Conservation (phyloP, 1,140 invertebrate genomes). For the Cheumatopsyche charites region DNA sequence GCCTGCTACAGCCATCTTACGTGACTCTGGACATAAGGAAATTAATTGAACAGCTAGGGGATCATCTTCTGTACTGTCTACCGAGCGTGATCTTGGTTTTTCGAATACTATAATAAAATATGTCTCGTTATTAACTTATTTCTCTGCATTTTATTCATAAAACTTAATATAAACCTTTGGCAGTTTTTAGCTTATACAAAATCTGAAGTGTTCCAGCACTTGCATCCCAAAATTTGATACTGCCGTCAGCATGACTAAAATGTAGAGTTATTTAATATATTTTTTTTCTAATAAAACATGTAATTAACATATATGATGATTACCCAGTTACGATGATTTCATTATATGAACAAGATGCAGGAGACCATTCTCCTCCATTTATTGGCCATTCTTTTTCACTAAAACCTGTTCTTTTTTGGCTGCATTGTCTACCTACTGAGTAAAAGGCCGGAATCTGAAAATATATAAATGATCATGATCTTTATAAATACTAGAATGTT, state of each 20-base stretch:
- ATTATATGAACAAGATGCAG: slow-evolving; percentile 91
- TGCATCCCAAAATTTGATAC: slow-evolving; percentile 97
- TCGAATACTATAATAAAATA: slow-evolving; percentile 73
- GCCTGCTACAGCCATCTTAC: slow-evolving; percentile 86
- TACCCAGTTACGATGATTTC: slow-evolving; percentile 97
- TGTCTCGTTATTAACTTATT: slow-evolving; percentile 4
- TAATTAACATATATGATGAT: slow-evolving; percentile 45
- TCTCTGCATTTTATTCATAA: neutral
- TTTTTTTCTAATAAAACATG: neutral
- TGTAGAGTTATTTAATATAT: neutral
- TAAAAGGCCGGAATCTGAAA: slow-evolving; percentile 80
- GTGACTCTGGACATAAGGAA: slow-evolving; percentile 91
- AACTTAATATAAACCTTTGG: slow-evolving; percentile 67
- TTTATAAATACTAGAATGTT: neutral
- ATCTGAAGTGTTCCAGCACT: slow-evolving; percentile 87
- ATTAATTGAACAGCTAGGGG: slow-evolving; percentile 94
- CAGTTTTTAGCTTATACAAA: slow-evolving; percentile 97
- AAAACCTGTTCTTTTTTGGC: slow-evolving; percentile 78
- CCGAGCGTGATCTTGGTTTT: slow-evolving; percentile 66
- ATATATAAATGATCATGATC: slow-evolving; percentile 10
- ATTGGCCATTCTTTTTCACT: slow-evolving; percentile 96
- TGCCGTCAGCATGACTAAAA: slow-evolving; percentile 92
- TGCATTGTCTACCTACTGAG: slow-evolving; percentile 77
- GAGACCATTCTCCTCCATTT: slow-evolving; percentile 93
- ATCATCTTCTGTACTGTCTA: slow-evolving; percentile 75